Evolutionary conservation across 2,888 invertebrate species (phyloP), one percentile per base, ranked within the genome.

Genomic region (Lingula anatina): DNA sequence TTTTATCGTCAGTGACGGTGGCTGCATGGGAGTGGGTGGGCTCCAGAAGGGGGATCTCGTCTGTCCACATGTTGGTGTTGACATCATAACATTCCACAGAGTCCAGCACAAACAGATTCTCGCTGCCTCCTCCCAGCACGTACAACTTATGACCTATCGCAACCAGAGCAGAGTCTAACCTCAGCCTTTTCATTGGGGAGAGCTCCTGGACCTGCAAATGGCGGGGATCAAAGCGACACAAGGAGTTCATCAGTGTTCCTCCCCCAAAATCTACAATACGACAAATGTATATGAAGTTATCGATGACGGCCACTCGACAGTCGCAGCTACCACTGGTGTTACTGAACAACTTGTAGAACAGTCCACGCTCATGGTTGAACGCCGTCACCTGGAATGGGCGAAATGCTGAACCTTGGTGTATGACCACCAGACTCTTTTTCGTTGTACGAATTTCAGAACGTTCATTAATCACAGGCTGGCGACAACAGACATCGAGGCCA

Each of bases 181-280:
- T 52, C 21, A 73, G 55, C 40, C 65, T 54, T 38, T 68, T 52
- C 65, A 73, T 73, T 35, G 73, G 73, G 21, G 64, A 61, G 44
- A 75, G 55, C 48, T 71, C 70, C 45, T 70, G 70, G 26, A 71
- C 66, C 26, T 61, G 52, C 37, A 73, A 56, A 55, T 75, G 75
- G 9, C 73, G 60, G 0, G 73, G 71, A 54, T 75, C 75, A 59
- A 75, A 75, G 24, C 75, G 59, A 48, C 71, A 67, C 38, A 74
- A 55, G 1, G 71, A 71, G 53, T 68, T 70, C 66, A 74, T 70
- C 9, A 73, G 55, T 3, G 72, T 68, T n/a, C 75, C 75, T 0
- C 75, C 75, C 2, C 73, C 75, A 56, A 69, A 71, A 55, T 75
- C 75, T 3, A 75, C 70, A n/a, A 73, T 70, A 3, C 73, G 58